Conservation (phyloP, 2,888 invertebrate genomes). For the Beris chalybata region DNA sequence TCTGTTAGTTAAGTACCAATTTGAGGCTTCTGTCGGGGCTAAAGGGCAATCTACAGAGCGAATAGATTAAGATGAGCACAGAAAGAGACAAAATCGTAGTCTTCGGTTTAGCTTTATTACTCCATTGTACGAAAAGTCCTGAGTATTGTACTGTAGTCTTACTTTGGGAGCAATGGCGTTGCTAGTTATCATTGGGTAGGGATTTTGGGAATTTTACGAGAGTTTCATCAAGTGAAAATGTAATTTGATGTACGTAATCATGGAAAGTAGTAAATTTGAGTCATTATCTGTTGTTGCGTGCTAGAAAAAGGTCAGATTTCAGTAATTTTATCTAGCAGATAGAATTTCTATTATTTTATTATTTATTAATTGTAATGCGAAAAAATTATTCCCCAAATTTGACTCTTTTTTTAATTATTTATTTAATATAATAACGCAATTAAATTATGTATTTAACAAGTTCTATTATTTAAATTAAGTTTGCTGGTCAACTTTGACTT, state of each 20-base stretch:
- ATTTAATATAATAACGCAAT: no score
- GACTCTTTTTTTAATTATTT: no score
- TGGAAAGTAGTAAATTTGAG: slow-evolving; percentile 15
- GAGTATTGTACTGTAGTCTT: not conserved
- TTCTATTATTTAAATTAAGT: no score
- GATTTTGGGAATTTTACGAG: slow-evolving; percentile 10
- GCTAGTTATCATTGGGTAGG: slow-evolving; percentile 1
- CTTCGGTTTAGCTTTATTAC: not conserved
- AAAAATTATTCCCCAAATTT: no score
- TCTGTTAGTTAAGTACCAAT: slow-evolving; percentile 25
- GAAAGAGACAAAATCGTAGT: slow-evolving; percentile 7
- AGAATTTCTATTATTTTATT: no score
- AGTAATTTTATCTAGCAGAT: no score
- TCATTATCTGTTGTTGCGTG: not conserved
- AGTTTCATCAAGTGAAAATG: slow-evolving; percentile 10
- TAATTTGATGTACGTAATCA: slow-evolving; percentile 5
- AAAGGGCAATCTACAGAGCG: slow-evolving; percentile 5
- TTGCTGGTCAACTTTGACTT: no score
- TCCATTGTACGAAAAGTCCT: not conserved
- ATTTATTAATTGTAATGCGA: no score
- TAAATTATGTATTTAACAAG: no score
- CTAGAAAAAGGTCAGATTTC: not conserved
- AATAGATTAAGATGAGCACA: slow-evolving; percentile 12
- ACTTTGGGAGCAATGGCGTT: not conserved
- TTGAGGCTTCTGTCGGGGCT: slow-evolving; percentile 15